Percentiles rank a stretch among this genome's conserved stretches.
These are phyloP conservation scores for Alcedo atthis DNA, from an alignment of 2,797 vertebrate genomes.

Conservation along the genomic window DNA sequence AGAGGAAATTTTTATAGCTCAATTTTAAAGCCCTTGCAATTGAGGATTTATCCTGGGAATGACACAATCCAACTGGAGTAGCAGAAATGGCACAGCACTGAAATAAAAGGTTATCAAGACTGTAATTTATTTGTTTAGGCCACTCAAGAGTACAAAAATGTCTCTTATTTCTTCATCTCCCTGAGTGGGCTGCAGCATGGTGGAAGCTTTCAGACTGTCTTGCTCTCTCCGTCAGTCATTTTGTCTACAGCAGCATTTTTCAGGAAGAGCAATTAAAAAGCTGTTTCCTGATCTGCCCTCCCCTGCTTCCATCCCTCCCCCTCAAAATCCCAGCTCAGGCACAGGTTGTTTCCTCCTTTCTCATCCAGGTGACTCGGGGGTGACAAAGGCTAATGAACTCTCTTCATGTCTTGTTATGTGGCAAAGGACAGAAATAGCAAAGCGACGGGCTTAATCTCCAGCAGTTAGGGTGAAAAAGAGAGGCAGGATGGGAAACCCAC, in stretches of 20 bases:
- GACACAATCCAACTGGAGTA: conserved; percentile 51
- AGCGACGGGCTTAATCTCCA: conserved; percentile 72
- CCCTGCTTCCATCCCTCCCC: background rate
- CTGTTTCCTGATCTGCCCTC: background rate
- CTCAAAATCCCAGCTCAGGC: background rate
- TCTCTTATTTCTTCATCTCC: conserved; percentile 57
- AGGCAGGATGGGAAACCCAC: conserved; percentile 67
- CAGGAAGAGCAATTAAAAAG: background rate
- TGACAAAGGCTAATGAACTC: conserved; percentile 46
- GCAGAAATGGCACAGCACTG: conserved; percentile 56
- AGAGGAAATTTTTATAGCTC: conserved; percentile 73
- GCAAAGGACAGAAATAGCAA: conserved; percentile 9
- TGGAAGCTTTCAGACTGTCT: conserved; percentile 41
- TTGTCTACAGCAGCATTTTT: conserved; percentile 35
- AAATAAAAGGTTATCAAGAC: conserved; percentile 68
- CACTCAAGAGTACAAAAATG: conserved; percentile 59
- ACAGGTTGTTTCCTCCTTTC: conserved; percentile 25
- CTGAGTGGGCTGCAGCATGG: background rate
- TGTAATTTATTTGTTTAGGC: conserved; percentile 75
- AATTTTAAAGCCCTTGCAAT: conserved; percentile 68
- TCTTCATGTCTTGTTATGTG: conserved; percentile 56
- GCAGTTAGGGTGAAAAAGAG: conserved; percentile 69
- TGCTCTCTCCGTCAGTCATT: conserved; percentile 34
- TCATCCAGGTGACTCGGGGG: background rate
- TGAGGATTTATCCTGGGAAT: conserved; percentile 68